Evolutionary conservation across 1,140 invertebrate species (phyloP).

Genomic region (Lordiphosa mommai): DNA sequence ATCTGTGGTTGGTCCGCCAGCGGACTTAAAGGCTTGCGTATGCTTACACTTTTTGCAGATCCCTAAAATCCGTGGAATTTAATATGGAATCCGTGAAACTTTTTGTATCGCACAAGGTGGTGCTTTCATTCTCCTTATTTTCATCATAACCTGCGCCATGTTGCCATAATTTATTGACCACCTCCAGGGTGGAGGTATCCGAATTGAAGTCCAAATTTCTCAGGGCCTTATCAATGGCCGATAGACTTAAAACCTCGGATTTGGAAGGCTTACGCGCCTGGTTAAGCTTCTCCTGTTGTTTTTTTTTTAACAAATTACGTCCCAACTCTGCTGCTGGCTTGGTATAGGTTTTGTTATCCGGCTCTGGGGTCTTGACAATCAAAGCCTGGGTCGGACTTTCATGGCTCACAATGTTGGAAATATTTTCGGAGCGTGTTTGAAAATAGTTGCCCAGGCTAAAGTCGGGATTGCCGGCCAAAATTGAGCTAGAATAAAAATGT

Average conservation of each 20-base stretch:
- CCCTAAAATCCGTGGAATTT: conserved; percentile 56
- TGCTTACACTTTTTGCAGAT: conserved; percentile 46
- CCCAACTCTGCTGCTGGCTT: conserved; percentile 28
- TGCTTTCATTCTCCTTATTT: conserved; percentile 40
- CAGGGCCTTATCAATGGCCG: conserved; percentile 65
- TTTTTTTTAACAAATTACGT: conserved; percentile 43
- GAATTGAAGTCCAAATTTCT: conserved; percentile 53
- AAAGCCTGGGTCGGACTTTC: conserved; percentile 27
- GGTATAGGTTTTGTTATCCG: conserved; percentile 71
- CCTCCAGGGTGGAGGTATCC: conserved; percentile 47
- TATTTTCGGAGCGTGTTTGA: conserved; percentile 61
- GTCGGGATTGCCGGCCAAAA: conserved; percentile 57
- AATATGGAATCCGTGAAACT: conserved; percentile 70
- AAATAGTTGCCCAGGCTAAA: conserved; percentile 74
- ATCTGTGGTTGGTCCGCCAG: conserved; percentile 49
- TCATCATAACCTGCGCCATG: conserved; percentile 20
- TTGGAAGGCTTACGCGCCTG: conserved; percentile 30
- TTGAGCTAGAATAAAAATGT: conserved; percentile 34
- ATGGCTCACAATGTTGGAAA: conserved; percentile 47
- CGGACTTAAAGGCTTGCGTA: conserved; percentile 63
- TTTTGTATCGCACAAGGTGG: conserved; percentile 44
- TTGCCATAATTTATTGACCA: conserved; percentile 37
- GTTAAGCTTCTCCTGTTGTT: conserved; percentile 35
- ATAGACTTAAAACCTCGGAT: conserved; percentile 62
- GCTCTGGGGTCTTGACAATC: conserved; percentile 39